Base-by-base conservation (phyloP, 1,140 invertebrate genomes). In the Lepidotrigona ventralis region DNA sequence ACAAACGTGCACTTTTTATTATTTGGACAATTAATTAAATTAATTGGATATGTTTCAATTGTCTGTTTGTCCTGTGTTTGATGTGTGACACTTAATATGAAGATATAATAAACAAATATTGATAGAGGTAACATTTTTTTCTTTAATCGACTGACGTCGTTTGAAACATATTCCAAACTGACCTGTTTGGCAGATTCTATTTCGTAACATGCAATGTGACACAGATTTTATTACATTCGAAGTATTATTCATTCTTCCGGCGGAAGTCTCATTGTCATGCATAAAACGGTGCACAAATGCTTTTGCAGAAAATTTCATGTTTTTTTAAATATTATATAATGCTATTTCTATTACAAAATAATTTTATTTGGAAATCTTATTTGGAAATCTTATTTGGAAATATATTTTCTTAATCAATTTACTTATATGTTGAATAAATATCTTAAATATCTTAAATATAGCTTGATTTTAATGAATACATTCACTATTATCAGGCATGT, bases 171-270 rank as follows among this genome's bases (percentile, higher is more conserved):
- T 82, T 68, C n/a, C 53, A 39, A 79, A 90, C 88, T 90, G 86
- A 85, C 75, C 60, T 79, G 63, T 68, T n/a, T 54, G 39, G 14
- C 9, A 51, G 26, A 77, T 77, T 54, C 21, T 33, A 77, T 69
- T 82, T 82, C 71, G 51, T 54, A 63, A 85, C 23, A 26, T 15
- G 53, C 23, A 39, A 80, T 69, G 29, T 39, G 51, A 39, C 83
- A 86, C 39, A 46, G 77, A 77, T 72, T 79, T 89, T 89, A 79
- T 83, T 86, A 63, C 88, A 78, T 56, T 81, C 29, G 60, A 54
- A 85, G 82, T 75, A 86, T 90, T 90, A 89, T 90, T 90, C 74
- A 63, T 66, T 54, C 82, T 84, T 90, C 90, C 90, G 90, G 39
- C 90, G 90, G 90, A 90, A 86, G 29, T 83, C 60, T 58, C 72